Evolutionary conservation across 2,888 invertebrate species (phyloP).

Genomic region (Troilus luridus): DNA sequence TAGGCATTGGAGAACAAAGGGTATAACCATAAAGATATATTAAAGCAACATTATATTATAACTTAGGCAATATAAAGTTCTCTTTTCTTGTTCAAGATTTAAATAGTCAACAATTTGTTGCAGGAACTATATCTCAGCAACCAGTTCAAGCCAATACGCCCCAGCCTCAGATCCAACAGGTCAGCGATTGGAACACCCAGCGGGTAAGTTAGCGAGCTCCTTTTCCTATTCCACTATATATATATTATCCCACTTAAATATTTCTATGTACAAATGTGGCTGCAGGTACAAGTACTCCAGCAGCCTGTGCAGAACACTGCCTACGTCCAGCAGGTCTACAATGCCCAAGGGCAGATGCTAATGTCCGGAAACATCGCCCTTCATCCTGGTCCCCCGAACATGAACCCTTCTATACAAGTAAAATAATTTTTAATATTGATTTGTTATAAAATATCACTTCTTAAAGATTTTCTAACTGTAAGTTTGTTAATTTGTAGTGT

Average conservation of each 20-base stretch:
- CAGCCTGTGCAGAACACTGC: slow-evolving; percentile 83
- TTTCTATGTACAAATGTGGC: no score
- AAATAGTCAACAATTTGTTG: background rate
- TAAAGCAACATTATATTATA: no score
- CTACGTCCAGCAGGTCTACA: slow-evolving; percentile 85
- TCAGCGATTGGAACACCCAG: slow-evolving; percentile 80
- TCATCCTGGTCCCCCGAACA: slow-evolving; percentile 75
- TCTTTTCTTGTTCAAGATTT: background rate
- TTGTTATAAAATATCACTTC: background rate
- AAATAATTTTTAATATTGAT: slow-evolving; percentile 77
- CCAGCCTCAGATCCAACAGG: slow-evolving; percentile 68
- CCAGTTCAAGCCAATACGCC: slow-evolving; percentile 67
- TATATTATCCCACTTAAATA: background rate
- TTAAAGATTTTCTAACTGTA: no score
- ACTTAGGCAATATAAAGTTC: no score
- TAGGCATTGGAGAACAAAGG: no score
- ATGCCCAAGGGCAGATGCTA: slow-evolving; percentile 81
- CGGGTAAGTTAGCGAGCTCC: slow-evolving; percentile 68
- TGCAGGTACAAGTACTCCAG: slow-evolving; percentile 73
- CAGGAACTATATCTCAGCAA: slow-evolving; percentile 67
- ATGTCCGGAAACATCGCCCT: slow-evolving; percentile 86
- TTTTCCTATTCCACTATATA: background rate
- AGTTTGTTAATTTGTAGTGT: no score
- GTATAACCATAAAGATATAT: no score
- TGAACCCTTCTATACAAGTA: slow-evolving; percentile 85